A percentile compares a stretch with the other conserved stretches of the same genome.
Conservation (phyloP, 2,888 invertebrate species). For the Phymatocera aterrima region DNA sequence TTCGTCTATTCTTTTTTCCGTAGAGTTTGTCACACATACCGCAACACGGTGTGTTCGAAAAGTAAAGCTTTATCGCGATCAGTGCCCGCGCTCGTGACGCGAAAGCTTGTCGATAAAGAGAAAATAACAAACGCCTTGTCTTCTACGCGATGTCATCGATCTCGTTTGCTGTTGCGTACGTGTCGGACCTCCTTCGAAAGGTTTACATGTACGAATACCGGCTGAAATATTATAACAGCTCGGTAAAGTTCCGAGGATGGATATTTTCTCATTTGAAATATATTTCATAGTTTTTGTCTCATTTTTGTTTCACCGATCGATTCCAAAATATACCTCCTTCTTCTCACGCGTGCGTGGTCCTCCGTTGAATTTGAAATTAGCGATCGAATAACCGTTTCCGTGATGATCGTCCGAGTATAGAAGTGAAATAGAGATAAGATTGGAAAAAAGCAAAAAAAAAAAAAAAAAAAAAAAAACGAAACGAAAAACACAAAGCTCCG, state of each 20-base stretch:
- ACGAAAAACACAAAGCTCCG: too few species aligned
- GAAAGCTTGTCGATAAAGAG: conserved; percentile 33
- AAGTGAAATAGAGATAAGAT: too few species aligned
- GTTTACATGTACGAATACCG: background rate
- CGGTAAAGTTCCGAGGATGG: background rate
- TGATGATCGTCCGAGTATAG: too few species aligned
- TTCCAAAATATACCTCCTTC: too few species aligned
- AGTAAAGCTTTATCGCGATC: conserved; percentile 19
- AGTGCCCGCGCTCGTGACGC: conserved; percentile 19
- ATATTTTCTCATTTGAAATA: background rate
- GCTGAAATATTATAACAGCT: background rate
- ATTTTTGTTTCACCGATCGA: background rate
- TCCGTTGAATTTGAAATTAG: background rate
- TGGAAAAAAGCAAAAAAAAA: too few species aligned
- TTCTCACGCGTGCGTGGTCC: background rate
- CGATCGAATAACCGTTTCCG: background rate
- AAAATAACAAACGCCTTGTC: conserved; percentile 1
- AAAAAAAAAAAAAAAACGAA: too few species aligned
- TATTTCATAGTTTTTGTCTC: background rate
- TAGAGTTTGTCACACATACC: background rate
- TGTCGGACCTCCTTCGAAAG: background rate
- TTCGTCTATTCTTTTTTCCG: too few species aligned
- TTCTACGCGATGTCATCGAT: conserved; percentile 17
- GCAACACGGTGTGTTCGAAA: background rate
- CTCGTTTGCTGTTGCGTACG: background rate